phyloP scores from a whole-genome alignment of 2,113 vertebrate genomes.

The Octodon degus region DNA sequence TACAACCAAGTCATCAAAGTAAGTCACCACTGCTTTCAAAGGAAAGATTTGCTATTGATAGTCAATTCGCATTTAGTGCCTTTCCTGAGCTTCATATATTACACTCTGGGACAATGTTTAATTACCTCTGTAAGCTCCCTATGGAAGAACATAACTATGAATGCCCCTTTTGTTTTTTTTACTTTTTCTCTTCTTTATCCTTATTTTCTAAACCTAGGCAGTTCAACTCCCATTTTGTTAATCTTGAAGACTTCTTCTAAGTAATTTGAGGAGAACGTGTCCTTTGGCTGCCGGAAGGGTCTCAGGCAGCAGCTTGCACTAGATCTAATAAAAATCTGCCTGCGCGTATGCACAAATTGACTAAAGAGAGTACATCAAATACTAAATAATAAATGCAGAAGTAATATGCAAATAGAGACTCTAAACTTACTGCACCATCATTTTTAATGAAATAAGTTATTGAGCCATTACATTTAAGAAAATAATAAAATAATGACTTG shows the following conservation, averaged over 20 bases:
- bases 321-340: constrained; percentile 81
- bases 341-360: constrained; percentile 80
- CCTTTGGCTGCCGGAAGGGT: constrained; percentile 67
- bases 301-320: constrained; percentile 73
- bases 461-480: constrained; percentile 79
- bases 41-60: constrained; percentile 16
- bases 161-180: constrained; percentile 43
- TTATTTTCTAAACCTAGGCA: constrained; percentile 53
- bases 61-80: background rate
- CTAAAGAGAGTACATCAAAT: constrained; percentile 82
- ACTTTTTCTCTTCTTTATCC: constrained; percentile 36
- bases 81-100: background rate
- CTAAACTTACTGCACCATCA: constrained; percentile 76
- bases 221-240: constrained; percentile 59
- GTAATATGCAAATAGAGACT: constrained; percentile 83
- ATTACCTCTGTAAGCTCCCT: constrained; percentile 23
- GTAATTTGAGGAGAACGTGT: constrained; percentile 54
- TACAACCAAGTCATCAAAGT: constrained; percentile 38
- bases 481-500: constrained; percentile 81
- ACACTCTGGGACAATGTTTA: constrained; percentile 5
- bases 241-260: constrained; percentile 72
- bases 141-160: background rate
- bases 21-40: background rate
- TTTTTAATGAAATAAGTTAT: constrained; percentile 85
- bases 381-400: constrained; percentile 80